phyloP scores from a whole-genome alignment of 2,888 invertebrate genomes.

The Polydrusus tereticollis region DNA sequence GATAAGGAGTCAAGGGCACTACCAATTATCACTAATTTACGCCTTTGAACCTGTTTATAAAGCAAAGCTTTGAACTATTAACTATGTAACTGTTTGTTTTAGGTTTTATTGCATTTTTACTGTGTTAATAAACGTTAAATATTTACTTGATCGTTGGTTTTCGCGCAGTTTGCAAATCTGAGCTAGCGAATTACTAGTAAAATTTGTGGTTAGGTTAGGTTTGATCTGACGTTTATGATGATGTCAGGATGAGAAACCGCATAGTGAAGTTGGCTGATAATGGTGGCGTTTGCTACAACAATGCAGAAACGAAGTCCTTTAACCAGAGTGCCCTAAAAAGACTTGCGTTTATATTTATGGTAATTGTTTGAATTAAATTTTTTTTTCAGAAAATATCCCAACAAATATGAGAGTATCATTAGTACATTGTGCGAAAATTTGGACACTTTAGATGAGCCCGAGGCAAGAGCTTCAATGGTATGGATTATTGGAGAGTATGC shows the following conservation, averaged over 20 bases:
- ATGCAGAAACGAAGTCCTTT: too few relatives aligned
- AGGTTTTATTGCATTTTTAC: conserved; percentile 11
- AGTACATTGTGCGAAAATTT: conserved; percentile 98
- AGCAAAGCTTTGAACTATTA: neutral
- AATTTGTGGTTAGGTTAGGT: conserved; percentile 30
- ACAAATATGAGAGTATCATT: conserved; percentile 99
- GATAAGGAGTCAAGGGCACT: conserved; percentile 14
- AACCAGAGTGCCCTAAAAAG: neutral
- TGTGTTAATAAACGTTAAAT: neutral
- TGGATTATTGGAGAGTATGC: conserved; percentile 98
- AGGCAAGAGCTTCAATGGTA: conserved; percentile 98
- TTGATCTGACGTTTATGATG: conserved; percentile 14
- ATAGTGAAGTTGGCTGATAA: conserved; percentile 26
- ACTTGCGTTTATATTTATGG: neutral
- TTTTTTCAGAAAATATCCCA: conserved; percentile 86
- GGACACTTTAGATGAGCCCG: conserved; percentile 98
- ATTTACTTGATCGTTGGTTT: neutral
- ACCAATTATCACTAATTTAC: conserved; percentile 28
- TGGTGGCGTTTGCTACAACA: conserved; percentile 8
- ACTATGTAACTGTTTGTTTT: conserved; percentile 9
- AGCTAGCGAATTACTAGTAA: too few relatives aligned
- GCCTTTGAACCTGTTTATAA: neutral
- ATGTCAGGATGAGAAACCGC: neutral
- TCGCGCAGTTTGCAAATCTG: neutral
- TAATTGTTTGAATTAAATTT: too few relatives aligned